Conservation (phyloP, 2,113 vertebrate genomes). For the Bathybates hornii region DNA sequence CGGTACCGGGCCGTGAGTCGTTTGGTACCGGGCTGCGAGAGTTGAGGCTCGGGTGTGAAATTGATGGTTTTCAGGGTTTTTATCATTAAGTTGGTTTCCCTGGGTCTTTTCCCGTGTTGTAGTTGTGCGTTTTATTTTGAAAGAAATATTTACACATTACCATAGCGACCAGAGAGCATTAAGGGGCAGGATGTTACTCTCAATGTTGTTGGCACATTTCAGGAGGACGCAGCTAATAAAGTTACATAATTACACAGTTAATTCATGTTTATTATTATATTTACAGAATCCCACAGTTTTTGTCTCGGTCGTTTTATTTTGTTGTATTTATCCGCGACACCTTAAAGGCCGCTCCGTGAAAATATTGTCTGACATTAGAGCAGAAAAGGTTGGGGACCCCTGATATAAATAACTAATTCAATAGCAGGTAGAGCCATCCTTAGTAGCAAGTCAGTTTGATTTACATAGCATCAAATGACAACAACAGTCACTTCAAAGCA, state of each 20-base stretch:
- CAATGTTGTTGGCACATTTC: background rate
- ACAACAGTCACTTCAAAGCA: background rate
- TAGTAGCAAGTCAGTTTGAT: background rate
- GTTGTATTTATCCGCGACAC: background rate
- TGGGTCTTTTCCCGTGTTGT: background rate
- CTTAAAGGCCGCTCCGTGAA: background rate
- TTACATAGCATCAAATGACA: background rate
- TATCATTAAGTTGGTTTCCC: background rate
- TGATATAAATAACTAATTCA: background rate
- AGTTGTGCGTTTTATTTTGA: background rate
- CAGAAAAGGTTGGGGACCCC: background rate
- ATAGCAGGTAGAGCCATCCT: background rate
- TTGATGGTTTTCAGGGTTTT: background rate
- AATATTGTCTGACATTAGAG: background rate
- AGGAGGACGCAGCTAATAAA: background rate
- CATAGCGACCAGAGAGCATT: background rate
- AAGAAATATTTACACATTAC: background rate
- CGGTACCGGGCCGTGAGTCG: accelerated
- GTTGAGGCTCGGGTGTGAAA: background rate
- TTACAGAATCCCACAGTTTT: background rate
- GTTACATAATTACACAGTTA: background rate
- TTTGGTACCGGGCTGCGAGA: accelerated
- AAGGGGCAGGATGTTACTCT: background rate
- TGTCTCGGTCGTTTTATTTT: background rate
- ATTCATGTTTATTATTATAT: background rate